Evolutionary conservation across 1,140 invertebrate genomes (phyloP).

Genomic region (Heliconius eleuchia): DNA sequence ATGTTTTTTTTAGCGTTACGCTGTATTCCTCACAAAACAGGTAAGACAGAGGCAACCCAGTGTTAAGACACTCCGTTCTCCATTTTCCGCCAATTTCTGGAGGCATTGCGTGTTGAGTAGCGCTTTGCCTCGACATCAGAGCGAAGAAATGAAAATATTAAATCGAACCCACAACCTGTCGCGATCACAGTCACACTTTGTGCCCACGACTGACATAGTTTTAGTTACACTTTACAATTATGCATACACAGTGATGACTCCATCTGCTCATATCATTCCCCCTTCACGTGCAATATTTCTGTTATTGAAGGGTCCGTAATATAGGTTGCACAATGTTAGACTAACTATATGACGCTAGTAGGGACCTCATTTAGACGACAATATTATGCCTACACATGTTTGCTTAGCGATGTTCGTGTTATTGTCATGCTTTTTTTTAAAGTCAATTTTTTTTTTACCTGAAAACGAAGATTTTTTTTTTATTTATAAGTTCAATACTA

Average conservation of each 20-base stretch:
- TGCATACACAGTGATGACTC: not conserved
- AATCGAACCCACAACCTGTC: no score
- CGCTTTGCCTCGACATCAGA: no score
- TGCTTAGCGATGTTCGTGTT: not conserved
- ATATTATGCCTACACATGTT: not conserved
- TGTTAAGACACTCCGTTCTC: no score
- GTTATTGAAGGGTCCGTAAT: conserved; percentile 18
- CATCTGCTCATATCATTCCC: conserved; percentile 11
- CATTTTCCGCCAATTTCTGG: no score
- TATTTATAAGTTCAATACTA: no score
- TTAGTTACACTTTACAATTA: not conserved
- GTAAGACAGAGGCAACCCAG: no score
- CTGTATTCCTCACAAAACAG: no score
- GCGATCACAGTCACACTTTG: no score
- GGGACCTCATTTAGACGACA: not conserved
- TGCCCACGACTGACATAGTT: not conserved
- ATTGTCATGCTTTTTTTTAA: not conserved
- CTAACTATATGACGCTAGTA: conserved; percentile 2
- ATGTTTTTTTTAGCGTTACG: no score
- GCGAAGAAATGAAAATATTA: no score
- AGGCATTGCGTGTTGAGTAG: no score
- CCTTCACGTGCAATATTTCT: conserved; percentile 24
- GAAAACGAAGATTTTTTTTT: no score
- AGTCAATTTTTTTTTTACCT: not conserved
- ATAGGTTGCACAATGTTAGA: conserved; percentile 16